Evolutionary conservation across 2,888 invertebrate species (phyloP), one percentile per base, ranked within the genome.

Genomic region (Amphipyra tragopoginis): DNA sequence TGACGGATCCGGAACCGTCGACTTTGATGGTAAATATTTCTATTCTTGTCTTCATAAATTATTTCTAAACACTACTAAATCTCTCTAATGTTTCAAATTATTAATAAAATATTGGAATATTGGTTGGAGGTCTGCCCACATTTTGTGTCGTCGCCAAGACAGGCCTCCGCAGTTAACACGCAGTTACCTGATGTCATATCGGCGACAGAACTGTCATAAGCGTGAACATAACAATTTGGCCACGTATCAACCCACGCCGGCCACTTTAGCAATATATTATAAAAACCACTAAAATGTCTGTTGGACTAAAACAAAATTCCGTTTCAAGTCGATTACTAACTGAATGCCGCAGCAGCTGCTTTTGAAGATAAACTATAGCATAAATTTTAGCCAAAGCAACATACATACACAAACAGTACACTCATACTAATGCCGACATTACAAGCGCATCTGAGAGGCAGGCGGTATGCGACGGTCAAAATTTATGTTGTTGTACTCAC

Each of bases 1-100:
- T 67, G 99, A 99, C 92, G 99, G 99, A 57, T 99, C 99, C 74
- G 99, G 99, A 87, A 99, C 99, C 75, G 99, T 99, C 77, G 99
- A 99, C 93, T 99, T 99, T 91, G 99, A 99, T 95, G 99, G 99
- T 99, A 93, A 89, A 61, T 76, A 72, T 66, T 54, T 61, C 10
- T 21, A 38, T 29, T 54, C 5, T n/a, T 4, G 8, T 42, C 42
- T 48, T 43, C 10, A 43, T 42, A 43, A 40, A 61, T 44, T 52
- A 3, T 43, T 26, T 38, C 42, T 44, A 29, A 58, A 43, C 39
- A 36, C 40, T 7, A 62, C 33, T 68, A 48, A 60, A 63, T 76
- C 53, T 38, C 36, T 54, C 1, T 45, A 36, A 65, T 62, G 36
- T 57, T 61, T 38, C 40, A 15, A 76, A 64, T 62, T 43, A 53